Evolutionary conservation across 1,140 invertebrate genomes (phyloP).

Genomic region (Calliphora vicina): DNA sequence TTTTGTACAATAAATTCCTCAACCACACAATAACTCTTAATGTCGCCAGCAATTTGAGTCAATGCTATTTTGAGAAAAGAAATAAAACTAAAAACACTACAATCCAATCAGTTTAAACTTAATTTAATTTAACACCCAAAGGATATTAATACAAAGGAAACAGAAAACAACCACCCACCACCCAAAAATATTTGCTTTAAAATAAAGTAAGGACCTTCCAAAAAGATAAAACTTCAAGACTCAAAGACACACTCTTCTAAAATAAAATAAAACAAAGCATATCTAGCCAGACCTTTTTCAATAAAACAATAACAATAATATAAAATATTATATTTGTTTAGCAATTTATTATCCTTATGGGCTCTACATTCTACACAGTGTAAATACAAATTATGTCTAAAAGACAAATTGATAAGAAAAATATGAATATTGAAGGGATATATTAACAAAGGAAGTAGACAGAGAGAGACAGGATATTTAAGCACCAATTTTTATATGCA

Average conservation of each 20-base stretch:
- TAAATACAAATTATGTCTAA: no score
- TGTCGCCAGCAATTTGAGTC: not conserved
- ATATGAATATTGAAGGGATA: not conserved
- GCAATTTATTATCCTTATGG: not conserved
- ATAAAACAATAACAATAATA: not conserved
- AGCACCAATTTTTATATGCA: not conserved
- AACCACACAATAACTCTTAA: not conserved
- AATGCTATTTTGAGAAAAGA: not conserved
- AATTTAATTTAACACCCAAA: slow-evolving; percentile 14
- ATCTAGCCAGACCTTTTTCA: not conserved
- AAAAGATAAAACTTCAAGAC: no score
- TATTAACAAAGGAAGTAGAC: not conserved
- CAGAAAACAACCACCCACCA: not conserved
- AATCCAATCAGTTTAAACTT: not conserved
- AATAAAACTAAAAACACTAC: not conserved
- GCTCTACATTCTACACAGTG: no score
- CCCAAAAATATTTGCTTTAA: no score
- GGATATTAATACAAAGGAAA: not conserved
- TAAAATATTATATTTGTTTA: not conserved
- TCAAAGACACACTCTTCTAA: no score
- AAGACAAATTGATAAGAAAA: not conserved
- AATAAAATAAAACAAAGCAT: no score
- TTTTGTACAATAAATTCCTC: not conserved
- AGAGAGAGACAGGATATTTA: not conserved
- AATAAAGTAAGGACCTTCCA: not conserved